These are phyloP conservation scores for Nineta flava DNA, from an alignment of 2,888 invertebrate genomes.

Conservation along the genomic window DNA sequence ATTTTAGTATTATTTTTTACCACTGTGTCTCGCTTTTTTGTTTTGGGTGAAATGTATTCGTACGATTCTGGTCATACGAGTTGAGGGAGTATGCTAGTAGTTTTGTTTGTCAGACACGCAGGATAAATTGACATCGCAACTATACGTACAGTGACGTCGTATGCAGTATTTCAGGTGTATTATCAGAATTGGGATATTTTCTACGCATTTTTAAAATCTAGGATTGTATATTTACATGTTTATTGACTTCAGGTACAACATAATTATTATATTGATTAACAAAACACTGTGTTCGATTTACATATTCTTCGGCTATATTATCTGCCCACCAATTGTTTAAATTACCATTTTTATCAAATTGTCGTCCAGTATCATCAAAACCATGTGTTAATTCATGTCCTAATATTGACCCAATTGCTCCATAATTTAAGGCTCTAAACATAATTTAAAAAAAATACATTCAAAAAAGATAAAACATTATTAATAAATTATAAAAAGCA, in stretches of 20 bases:
- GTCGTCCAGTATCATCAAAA: slow-evolving; percentile 52
- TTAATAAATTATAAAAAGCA: not conserved
- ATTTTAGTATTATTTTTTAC: too few species aligned
- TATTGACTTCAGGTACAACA: slow-evolving; percentile 43
- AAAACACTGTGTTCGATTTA: slow-evolving; percentile 66
- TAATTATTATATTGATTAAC: slow-evolving; percentile 64
- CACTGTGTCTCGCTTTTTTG: too few species aligned
- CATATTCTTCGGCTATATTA: slow-evolving; percentile 55
- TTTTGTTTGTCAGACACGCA: too few species aligned
- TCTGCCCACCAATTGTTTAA: slow-evolving; percentile 84
- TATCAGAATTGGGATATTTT: too few species aligned
- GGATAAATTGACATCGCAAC: too few species aligned
- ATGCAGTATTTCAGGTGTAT: too few species aligned
- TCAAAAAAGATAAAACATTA: not conserved
- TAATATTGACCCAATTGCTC: slow-evolving; percentile 60
- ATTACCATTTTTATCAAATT: slow-evolving; percentile 74
- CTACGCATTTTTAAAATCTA: too few species aligned
- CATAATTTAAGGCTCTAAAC: slow-evolving; percentile 63
- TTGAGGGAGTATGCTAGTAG: too few species aligned
- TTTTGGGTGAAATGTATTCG: too few species aligned
- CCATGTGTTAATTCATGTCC: slow-evolving; percentile 56
- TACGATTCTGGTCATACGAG: too few species aligned
- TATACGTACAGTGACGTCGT: too few species aligned
- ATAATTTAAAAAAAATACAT: slow-evolving; percentile 12
- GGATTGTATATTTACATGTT: slow-evolving; percentile 39